Conservation (phyloP, 2,888 invertebrate genomes). For the Ochropacha duplaris region DNA sequence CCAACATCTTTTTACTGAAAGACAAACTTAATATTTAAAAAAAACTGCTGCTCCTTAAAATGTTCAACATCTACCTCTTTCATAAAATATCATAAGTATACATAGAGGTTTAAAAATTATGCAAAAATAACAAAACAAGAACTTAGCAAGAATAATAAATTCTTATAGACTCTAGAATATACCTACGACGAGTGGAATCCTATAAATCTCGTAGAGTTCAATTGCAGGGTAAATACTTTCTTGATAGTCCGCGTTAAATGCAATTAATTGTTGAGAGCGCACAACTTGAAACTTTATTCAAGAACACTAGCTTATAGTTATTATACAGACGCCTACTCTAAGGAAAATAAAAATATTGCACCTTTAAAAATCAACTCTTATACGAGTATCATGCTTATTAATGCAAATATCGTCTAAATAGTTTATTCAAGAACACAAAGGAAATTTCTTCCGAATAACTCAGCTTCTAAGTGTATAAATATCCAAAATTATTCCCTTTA, state of each 20-base stretch:
- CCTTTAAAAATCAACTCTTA: neutral
- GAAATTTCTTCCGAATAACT: slow-evolving; percentile 48
- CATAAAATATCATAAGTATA: too few species aligned
- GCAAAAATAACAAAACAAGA: too few species aligned
- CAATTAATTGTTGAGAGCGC: slow-evolving; percentile 46
- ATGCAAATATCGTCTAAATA: neutral
- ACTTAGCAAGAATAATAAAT: slow-evolving; percentile 28
- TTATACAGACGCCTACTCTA: slow-evolving; percentile 22
- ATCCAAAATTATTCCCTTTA: slow-evolving; percentile 77
- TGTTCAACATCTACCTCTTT: too few species aligned
- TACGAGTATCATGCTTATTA: too few species aligned
- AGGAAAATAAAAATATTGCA: slow-evolving; percentile 9
- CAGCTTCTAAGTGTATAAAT: slow-evolving; percentile 66
- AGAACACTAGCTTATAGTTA: slow-evolving; percentile 13
- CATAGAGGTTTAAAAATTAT: too few species aligned
- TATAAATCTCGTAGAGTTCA: slow-evolving; percentile 59
- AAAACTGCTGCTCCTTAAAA: too few species aligned
- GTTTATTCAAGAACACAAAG: slow-evolving; percentile 27
- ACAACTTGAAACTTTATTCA: slow-evolving; percentile 26
- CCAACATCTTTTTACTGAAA: too few species aligned
- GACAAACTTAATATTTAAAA: too few species aligned
- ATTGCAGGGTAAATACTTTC: slow-evolving; percentile 60
- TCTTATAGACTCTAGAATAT: slow-evolving; percentile 32
- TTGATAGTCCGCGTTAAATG: slow-evolving; percentile 53
- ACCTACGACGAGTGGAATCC: slow-evolving; percentile 46